Evolutionary conservation across 2,113 vertebrate species (phyloP), one percentile per base, ranked within the genome.

Genomic region (Dicentrarchus labrax): DNA sequence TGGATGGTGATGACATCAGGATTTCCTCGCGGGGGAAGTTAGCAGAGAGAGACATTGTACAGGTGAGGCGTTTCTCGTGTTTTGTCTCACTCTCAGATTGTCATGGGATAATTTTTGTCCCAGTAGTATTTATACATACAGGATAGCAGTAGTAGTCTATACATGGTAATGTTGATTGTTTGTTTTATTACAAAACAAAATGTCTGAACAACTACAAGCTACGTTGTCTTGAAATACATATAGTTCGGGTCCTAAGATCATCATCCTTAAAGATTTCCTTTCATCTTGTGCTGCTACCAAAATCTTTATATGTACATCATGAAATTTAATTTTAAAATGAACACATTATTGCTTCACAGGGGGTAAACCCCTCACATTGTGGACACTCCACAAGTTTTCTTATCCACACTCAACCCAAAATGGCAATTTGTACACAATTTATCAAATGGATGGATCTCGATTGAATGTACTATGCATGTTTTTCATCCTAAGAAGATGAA

Each of bases 21-120:
- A 96, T 99, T 91, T 98, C 98, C 21, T 99, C 98, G 13, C 92
- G 97, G 38, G 98, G 97, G 30, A 98, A 97, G 88, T 88, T 97
- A 91, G 98, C 98, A 0, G 97, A 99, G 84, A 95, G 97, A 50
- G 98, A 99, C 92, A 98, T 99, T 4, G 98, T 98, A 56, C 98
- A 99, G 97, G 98, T 99, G 95, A 87, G 82, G 68, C 0, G 13
- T 57, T 60, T 59, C 17, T 39, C 22, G 59, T 43, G 4, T 57
- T 74, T 66, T 41, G 2, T 69, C 72, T 82, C 22, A 30, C 10
- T 47, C 15, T 53, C 9, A 6, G n/a, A 7, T 56, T 12, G 6
- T 72, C 2, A 38, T 11, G 0, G 24, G 17, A 48, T 45, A 0
- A 22, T 45, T 61, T 74, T 10, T 60, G 39, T 3, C n/a, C 15